Percentiles rank a stretch among this genome's conserved stretches.
Evolutionary conservation across 2,113 vertebrate genomes (phyloP).

Genomic region (Gallinago undulata): DNA sequence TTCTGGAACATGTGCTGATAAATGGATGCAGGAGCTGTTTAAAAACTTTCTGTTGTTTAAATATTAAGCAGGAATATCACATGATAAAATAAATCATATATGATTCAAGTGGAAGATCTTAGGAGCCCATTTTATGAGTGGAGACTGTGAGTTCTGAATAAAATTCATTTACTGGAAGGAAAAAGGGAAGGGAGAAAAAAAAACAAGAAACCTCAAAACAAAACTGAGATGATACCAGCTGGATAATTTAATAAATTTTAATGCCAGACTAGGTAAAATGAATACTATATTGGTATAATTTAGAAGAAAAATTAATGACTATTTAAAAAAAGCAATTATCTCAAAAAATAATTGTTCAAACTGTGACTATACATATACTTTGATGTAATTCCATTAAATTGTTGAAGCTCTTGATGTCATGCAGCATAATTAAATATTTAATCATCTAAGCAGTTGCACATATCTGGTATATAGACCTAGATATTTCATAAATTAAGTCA

Average conservation of each 20-base stretch:
- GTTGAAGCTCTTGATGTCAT: not conserved
- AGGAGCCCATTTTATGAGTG: not conserved
- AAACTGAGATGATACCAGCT: not conserved
- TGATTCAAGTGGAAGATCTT: not conserved
- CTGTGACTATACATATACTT: not conserved
- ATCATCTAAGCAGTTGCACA: not conserved
- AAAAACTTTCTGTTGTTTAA: not conserved
- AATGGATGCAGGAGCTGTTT: not conserved
- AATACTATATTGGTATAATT: not conserved
- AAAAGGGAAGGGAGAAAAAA: not conserved
- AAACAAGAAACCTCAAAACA: fast-evolving
- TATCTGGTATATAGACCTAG: not conserved
- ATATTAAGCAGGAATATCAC: not conserved
- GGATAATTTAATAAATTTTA: not conserved
- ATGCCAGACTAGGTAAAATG: not conserved
- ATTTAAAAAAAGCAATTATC: not conserved
- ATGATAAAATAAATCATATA: not conserved
- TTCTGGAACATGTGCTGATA: not conserved
- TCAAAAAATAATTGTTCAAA: not conserved
- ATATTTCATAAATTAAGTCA: not conserved
- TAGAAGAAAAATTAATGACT: not conserved
- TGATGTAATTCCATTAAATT: not conserved
- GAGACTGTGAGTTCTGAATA: not conserved
- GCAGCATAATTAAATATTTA: not conserved
- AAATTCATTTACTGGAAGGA: not conserved